These are phyloP conservation scores for Erynnis tages DNA, from an alignment of 2,888 invertebrate species.

Conservation along the genomic window DNA sequence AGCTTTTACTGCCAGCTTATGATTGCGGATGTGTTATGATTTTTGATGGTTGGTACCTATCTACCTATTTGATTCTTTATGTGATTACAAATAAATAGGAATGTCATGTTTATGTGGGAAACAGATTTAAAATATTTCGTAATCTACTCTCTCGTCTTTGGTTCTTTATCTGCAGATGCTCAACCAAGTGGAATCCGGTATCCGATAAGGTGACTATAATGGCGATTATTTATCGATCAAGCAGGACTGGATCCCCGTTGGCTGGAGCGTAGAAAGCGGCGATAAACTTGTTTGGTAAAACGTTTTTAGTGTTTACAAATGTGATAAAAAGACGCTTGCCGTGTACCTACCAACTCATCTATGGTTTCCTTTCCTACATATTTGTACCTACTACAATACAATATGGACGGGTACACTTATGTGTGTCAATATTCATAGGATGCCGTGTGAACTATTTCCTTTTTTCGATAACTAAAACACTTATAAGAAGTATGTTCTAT, in stretches of 20 bases:
- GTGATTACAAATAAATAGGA: no score
- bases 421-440: neutral
- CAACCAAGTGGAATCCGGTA: slow-evolving; percentile 16
- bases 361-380: slow-evolving; percentile 1
- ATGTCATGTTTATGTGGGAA: no score
- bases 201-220: slow-evolving; percentile 4
- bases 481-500: no score
- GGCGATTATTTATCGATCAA: slow-evolving; percentile 16
- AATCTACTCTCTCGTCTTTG: neutral
- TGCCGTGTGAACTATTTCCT: no score
- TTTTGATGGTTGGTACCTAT: no score
- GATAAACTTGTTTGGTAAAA: slow-evolving; percentile 22
- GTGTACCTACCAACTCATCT: neutral
- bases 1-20: slow-evolving; percentile 1
- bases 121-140: neutral
- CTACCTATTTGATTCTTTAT: no score
- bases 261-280: slow-evolving; percentile 12
- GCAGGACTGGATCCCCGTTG: slow-evolving; percentile 6
- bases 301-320: slow-evolving; percentile 16
- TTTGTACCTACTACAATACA: neutral
- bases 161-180: slow-evolving; percentile 9
- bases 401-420: no score
- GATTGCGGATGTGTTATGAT: neutral
- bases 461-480: no score
- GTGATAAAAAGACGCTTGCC: slow-evolving; percentile 20